phyloP scores from a whole-genome alignment of 2,113 vertebrate species.

The Eolophus roseicapilla region DNA sequence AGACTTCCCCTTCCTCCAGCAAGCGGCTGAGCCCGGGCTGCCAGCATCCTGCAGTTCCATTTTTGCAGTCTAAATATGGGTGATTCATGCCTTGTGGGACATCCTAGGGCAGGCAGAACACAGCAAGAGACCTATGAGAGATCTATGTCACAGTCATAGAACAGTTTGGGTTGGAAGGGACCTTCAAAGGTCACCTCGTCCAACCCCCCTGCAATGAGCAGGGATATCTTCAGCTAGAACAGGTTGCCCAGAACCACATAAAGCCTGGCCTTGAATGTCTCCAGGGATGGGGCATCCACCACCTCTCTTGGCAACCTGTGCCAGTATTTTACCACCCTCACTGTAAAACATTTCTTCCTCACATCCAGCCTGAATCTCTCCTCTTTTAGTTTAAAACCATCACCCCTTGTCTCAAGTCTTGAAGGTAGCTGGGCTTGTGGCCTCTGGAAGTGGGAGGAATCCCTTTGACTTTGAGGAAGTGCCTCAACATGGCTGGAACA shows the following conservation, averaged over 20 bases:
- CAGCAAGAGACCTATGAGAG: not conserved
- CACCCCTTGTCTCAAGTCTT: not conserved
- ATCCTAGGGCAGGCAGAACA: not conserved
- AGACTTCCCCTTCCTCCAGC: conserved; percentile 38
- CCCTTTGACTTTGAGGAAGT: not conserved
- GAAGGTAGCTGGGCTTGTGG: not conserved
- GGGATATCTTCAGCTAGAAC: not conserved
- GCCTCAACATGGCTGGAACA: not conserved
- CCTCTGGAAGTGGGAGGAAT: not conserved
- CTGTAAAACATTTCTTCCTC: not conserved
- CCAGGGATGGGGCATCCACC: not conserved
- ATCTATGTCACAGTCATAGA: not conserved
- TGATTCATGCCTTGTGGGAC: not conserved
- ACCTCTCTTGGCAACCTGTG: not conserved
- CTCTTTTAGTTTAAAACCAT: not conserved
- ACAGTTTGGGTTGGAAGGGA: not conserved
- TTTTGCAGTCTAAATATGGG: not conserved
- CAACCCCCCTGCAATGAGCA: not conserved
- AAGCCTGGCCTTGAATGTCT: not conserved
- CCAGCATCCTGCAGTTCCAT: not conserved
- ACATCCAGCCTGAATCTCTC: not conserved
- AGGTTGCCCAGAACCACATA: not conserved
- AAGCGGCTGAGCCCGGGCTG: not conserved
- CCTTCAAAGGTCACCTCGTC: not conserved
- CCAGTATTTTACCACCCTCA: not conserved